Percentiles rank a stretch among this genome's conserved stretches.
These are phyloP conservation scores for Hoplostethus mediterraneus DNA, from an alignment of 2,797 vertebrate species.

Conservation along the genomic window DNA sequence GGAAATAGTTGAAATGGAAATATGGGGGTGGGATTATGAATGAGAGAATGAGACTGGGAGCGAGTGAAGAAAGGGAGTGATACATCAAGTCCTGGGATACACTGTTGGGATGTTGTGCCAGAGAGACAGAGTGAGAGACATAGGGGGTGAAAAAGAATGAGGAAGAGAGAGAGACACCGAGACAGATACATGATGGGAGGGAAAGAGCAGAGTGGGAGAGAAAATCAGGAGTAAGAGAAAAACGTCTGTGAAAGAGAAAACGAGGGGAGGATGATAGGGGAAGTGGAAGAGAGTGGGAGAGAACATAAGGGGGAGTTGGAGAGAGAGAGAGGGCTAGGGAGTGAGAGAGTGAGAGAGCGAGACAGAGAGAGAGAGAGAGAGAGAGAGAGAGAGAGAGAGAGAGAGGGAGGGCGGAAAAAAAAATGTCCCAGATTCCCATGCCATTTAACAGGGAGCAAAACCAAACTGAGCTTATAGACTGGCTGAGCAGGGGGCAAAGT, in stretches of 20 bases:
- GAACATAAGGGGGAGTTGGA: slow-evolving; percentile 41
- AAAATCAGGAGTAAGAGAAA: slow-evolving; percentile 56
- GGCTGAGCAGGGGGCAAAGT: slow-evolving; percentile 73
- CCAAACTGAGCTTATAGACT: slow-evolving; percentile 74
- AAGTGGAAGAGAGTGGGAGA: slow-evolving; percentile 57
- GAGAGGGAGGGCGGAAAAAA: slow-evolving; percentile 41
- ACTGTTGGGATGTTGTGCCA: neutral
- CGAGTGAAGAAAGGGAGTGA: no score
- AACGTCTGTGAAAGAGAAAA: slow-evolving; percentile 54
- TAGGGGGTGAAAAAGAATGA: neutral
- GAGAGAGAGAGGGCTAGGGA: slow-evolving; percentile 18
- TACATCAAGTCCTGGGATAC: no score
- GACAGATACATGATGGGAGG: slow-evolving; percentile 16
- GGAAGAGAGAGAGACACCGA: slow-evolving; percentile 3
- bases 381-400: slow-evolving; percentile 26
- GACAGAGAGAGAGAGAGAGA: slow-evolving; percentile 1
- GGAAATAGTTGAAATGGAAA: neutral
- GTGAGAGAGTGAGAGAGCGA: slow-evolving; percentile 34
- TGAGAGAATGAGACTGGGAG: no score
- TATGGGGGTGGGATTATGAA: neutral
- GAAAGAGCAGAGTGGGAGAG: slow-evolving; percentile 9
- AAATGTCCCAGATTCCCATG: slow-evolving; percentile 79
- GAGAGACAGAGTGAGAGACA: neutral
- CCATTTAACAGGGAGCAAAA: slow-evolving; percentile 79
- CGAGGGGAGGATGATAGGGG: slow-evolving; percentile 66